Base-by-base conservation (phyloP, 2,797 vertebrate species). In the Pelobates cultripes region DNA sequence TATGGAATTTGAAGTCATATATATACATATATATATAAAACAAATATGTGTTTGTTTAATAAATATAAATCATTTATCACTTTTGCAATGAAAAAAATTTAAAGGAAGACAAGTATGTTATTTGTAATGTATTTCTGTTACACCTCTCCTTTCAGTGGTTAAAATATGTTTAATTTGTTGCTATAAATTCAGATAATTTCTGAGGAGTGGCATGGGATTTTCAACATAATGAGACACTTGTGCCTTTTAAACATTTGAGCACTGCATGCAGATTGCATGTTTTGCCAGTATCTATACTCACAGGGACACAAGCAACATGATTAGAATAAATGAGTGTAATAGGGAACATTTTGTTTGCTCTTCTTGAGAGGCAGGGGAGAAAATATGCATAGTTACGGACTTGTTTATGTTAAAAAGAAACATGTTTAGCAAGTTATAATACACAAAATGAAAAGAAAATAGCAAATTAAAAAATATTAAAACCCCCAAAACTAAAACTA, bases 231-330 rank as follows among this genome's bases (percentile, higher is more conserved):
- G 78, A 79, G 82, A 79, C 82, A 76, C 75, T 79, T 71, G 77
- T 84, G 77, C 73, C 77, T 84, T 70, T 75, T 79, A 75, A 79
- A 79, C 69, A 84, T 77, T 57, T 40, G 14, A 75, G 82, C 64
- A 47, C 72, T 79, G 69, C 72, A 79, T 84, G 57, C 77, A 84
- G 82, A 79, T 84, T 79, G 73, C 60, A 77, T 82, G 80, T 82
- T 70, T 82, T 78, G 67, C 77, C 57, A 71, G 69, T 72, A 66
- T 77, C 60, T 84, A 84, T 79, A 79, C 82, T 84, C 82, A 51
- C 51, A 79, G 82, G 82, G 79, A 75, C 82, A 55, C 61, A 84
- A 63, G 66, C 61, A 79, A 84, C 77, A 79, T 84, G 78, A 63
- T 68, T 64, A 66, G 57, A 75, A 79, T 83, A 83, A 79, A 79